Percentiles rank a stretch among this genome's conserved stretches.
Conservation (phyloP, 2,888 invertebrate species). For the Hydraecia micacea region DNA sequence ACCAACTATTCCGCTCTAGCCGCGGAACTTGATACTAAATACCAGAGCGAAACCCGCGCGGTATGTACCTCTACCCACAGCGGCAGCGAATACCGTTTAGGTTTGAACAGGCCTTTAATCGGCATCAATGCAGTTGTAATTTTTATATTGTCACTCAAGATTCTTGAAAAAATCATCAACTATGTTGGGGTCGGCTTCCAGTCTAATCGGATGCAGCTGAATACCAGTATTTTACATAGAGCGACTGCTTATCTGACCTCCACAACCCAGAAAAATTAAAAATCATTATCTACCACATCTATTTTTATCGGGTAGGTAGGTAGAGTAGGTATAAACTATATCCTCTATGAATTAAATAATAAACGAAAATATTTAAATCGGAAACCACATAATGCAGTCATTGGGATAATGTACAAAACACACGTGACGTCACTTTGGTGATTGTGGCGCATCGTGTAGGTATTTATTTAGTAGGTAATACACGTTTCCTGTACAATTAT, state of each 20-base stretch:
- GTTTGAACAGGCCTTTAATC: too few species aligned
- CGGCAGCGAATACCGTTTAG: too few species aligned
- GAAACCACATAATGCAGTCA: slow-evolving; percentile 35
- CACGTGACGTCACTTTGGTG: slow-evolving; percentile 22
- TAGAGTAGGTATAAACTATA: background rate
- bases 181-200: too few species aligned
- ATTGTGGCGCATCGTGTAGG: slow-evolving; percentile 7
- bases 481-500: background rate
- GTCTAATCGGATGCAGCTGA: too few species aligned
- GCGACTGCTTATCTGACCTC: too few species aligned
- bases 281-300: background rate
- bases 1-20: too few species aligned
- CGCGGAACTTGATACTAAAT: too few species aligned
- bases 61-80: too few species aligned
- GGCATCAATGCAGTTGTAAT: background rate
- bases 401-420: slow-evolving; percentile 23
- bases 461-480: background rate
- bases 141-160: background rate
- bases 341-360: background rate
- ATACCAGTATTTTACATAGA: too few species aligned
- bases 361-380: slow-evolving; percentile 15
- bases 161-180: too few species aligned
- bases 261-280: too few species aligned
- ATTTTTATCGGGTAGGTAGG: background rate
- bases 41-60: too few species aligned